Evolutionary conservation across 1,140 invertebrate genomes (phyloP), one percentile per base, ranked within the genome.

Genomic region (Atta texana): DNA sequence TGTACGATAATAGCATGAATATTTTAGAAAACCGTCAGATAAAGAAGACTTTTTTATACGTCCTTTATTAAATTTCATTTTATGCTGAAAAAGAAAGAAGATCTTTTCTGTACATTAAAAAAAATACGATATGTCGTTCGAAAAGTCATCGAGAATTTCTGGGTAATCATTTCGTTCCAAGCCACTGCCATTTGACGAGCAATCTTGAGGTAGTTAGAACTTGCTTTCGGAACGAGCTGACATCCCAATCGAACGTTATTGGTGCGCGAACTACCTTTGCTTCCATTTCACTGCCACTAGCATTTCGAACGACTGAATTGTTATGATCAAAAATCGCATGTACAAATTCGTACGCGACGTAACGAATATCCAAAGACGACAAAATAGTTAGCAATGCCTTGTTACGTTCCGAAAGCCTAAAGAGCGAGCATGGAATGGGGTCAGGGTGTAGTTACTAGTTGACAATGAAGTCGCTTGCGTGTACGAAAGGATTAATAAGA

Each of bases 261-360:
- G 55, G 53, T 86, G 69, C 59, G 71, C 39, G 18, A 85, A 85
- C 86, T 88, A 86, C 85, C 64, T 87, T 90, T 87, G 87, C 91
- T 93, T 93, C 92, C 92, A 91, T 88, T 84, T 92, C 92, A 93
- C 92, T 93, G 92, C 92, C 91, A 91, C 75, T 77, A 82, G 77
- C 80, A 69, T n/a, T 88, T 88, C 77, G 84, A 72, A 78, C 31
- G 80, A 90, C 89, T 90, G 89, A 91, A 69, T 68, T 24, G 63
- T 64, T 80, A 55, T 61, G 88, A 86, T 77, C 71, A 87, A 87
- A 66, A 10, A 57, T 49, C 8, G 44, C 44, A 28, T 64, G 34
- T 74, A 78, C 57, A 49, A 75, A 78, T 76, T 87, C n/a, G 34
- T 76, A 61, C 4, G 39, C 55, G 18, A 78, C 49, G 49, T 77